Conservation (phyloP, 2,113 vertebrate species). For the Capreolus pygargus region DNA sequence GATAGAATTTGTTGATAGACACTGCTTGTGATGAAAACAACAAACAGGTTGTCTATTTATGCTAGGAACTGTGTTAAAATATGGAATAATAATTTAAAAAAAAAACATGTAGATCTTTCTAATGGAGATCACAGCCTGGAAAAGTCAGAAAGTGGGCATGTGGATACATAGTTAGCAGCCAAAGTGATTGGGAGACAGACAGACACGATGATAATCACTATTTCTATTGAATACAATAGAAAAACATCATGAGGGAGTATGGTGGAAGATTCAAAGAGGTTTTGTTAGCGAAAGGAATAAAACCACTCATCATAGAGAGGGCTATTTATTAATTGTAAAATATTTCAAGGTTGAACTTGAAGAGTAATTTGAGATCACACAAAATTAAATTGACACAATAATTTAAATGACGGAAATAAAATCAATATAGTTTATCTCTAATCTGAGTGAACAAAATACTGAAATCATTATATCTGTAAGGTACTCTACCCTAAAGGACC, state of each 20-base stretch:
- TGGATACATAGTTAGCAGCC: neutral
- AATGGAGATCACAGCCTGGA: neutral
- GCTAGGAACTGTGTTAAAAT: neutral
- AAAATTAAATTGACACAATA: neutral
- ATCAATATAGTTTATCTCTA: neutral
- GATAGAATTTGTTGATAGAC: neutral
- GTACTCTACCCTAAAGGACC: neutral
- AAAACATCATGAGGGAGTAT: neutral
- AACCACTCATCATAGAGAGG: neutral
- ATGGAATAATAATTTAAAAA: neutral
- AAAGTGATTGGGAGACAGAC: neutral
- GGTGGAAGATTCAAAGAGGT: neutral
- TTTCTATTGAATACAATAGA: neutral
- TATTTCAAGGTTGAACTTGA: constrained; percentile 8
- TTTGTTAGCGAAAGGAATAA: neutral
- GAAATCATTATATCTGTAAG: neutral
- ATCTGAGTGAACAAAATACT: constrained; percentile 2
- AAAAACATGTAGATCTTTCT: neutral
- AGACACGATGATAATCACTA: neutral
- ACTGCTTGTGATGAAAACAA: neutral
- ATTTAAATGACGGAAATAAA: neutral
- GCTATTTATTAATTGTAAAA: neutral
- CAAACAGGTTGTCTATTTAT: neutral
- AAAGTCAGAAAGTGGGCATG: neutral
- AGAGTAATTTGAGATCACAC: neutral